These are phyloP conservation scores for Brachypodius melanocephalos DNA, from an alignment of 2,113 vertebrate species.

Conservation along the genomic window DNA sequence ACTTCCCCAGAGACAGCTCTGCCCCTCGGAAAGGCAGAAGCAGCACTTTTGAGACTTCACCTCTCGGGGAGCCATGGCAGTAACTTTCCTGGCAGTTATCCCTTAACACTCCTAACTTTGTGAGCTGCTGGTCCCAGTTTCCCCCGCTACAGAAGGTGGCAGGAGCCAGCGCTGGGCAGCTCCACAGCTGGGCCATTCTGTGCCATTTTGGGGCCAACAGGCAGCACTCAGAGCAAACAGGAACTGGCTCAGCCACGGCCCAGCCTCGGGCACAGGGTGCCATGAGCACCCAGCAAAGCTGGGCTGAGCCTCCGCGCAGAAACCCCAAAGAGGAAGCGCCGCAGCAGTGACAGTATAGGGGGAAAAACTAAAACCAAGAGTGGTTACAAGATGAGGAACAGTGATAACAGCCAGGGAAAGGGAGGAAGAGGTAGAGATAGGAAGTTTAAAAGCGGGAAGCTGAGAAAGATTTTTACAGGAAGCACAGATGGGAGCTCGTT, in stretches of 20 bases:
- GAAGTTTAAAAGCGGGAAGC: neutral
- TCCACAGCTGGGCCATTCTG: accelerated
- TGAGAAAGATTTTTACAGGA: neutral
- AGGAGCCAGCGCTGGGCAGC: accelerated
- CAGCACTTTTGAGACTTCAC: neutral
- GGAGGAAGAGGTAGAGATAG: neutral
- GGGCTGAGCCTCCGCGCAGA: neutral
- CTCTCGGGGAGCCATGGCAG: accelerated
- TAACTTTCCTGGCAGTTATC: neutral
- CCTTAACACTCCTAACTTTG: accelerated
- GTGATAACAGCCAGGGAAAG: neutral
- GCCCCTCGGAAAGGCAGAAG: neutral
- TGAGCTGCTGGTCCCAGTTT: neutral
- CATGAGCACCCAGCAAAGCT: neutral
- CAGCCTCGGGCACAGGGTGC: accelerated
- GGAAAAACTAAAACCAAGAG: neutral
- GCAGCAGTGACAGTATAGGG: accelerated
- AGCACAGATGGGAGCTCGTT: neutral
- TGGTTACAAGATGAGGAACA: neutral
- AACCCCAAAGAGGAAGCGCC: neutral
- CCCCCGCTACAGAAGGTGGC: too few species aligned
- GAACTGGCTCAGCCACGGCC: neutral
- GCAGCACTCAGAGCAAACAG: neutral
- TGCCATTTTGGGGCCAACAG: accelerated
- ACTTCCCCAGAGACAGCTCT: neutral